phyloP scores from a whole-genome alignment of 2,113 vertebrate genomes.

The Pollimyrus isidori region DNA sequence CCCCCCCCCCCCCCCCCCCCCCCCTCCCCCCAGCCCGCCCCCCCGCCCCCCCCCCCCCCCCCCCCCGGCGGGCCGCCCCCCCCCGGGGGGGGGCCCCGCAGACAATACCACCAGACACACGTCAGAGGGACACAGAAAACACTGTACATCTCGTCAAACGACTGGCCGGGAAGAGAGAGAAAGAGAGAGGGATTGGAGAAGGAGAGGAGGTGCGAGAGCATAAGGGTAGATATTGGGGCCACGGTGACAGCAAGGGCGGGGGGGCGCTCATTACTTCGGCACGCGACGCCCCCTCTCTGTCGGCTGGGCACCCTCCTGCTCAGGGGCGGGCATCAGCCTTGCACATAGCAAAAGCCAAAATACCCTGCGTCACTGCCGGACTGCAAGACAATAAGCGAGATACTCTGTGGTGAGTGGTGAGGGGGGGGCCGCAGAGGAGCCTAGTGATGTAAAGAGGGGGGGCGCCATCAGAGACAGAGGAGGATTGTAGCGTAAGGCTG shows the following conservation, averaged over 20 bases:
- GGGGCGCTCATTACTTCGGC: conserved; percentile 47
- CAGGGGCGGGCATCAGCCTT: conserved; percentile 34
- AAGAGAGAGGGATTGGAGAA: background rate
- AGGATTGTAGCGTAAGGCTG: background rate
- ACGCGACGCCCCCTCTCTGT: conserved; percentile 44
- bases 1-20: too few species aligned
- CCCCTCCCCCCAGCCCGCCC: too few species aligned
- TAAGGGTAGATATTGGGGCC: conserved; percentile 35
- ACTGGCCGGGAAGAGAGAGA: conserved; percentile 22
- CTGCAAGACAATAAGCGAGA: conserved; percentile 53
- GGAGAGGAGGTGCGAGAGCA: background rate
- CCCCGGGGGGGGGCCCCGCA: conserved; percentile 46
- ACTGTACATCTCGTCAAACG: conserved; percentile 48
- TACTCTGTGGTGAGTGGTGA: conserved; percentile 36
- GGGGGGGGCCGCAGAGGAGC: background rate
- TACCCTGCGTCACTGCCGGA: conserved; percentile 46
- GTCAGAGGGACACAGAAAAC: conserved; percentile 56
- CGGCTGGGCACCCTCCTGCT: conserved; percentile 42
- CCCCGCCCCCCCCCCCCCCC: too few species aligned
- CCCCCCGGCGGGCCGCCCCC: too few species aligned
- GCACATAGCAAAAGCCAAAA: conserved; percentile 46
- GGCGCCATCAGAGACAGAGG: background rate
- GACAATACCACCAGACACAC: conserved; percentile 56
- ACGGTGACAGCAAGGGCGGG: conserved; percentile 34
- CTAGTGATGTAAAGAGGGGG: background rate